Evolutionary conservation across 1,140 invertebrate genomes (phyloP).

Genomic region (Aricia agestis): DNA sequence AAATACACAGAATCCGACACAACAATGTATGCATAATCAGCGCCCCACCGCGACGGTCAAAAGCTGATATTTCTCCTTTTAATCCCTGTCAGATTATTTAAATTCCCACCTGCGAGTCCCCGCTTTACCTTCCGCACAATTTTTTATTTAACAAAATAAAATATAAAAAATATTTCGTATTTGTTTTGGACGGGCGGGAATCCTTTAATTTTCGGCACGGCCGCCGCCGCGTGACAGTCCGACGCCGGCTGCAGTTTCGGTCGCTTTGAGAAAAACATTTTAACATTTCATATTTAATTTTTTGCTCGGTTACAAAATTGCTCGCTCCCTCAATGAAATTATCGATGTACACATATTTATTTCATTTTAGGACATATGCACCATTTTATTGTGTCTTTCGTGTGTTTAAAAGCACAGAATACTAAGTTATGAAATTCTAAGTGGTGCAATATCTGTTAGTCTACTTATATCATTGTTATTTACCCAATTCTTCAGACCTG

Average conservation of each 20-base stretch:
- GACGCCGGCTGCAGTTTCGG: conserved; percentile 57
- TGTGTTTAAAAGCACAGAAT: too few relatives aligned
- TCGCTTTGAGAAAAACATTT: conserved; percentile 60
- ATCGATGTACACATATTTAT: conserved; percentile 21
- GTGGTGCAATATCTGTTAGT: too few relatives aligned
- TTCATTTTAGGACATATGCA: conserved; percentile 31
- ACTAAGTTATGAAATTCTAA: too few relatives aligned
- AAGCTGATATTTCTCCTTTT: conserved; percentile 73
- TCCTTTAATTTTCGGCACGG: conserved; percentile 73
- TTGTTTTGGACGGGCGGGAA: conserved; percentile 73
- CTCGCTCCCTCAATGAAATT: not conserved
- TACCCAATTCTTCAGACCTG: too few relatives aligned
- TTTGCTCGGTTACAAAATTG: conserved; percentile 28
- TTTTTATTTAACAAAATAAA: conserved; percentile 75
- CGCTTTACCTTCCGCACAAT: conserved; percentile 47
- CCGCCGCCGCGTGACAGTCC: conserved; percentile 53
- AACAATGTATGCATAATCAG: conserved; percentile 66
- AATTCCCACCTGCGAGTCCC: conserved; percentile 72
- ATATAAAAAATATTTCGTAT: conserved; percentile 73
- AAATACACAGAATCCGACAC: conserved; percentile 56
- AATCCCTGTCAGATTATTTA: conserved; percentile 76
- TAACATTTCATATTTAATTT: conserved; percentile 41
- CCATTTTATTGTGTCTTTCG: not conserved
- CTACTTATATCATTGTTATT: too few relatives aligned
- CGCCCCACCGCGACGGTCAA: conserved; percentile 62